Percentiles rank a stretch among this genome's conserved stretches.
These are phyloP conservation scores for Saguinus midas DNA, from an alignment of 2,113 vertebrate species.

Conservation along the genomic window DNA sequence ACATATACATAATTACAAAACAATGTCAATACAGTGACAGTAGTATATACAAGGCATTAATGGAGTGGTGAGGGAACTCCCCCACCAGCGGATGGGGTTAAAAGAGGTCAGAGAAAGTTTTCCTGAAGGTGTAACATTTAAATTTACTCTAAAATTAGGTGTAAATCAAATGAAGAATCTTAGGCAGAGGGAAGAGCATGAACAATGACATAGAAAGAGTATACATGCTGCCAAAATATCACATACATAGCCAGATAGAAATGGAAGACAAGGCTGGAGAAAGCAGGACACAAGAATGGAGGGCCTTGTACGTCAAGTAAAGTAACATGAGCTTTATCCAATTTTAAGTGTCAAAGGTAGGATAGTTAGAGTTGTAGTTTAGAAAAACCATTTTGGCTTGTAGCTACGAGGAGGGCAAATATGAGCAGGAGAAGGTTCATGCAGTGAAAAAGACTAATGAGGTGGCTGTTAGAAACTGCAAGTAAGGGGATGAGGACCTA, in stretches of 20 bases:
- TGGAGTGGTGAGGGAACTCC: background rate
- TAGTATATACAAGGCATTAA: background rate
- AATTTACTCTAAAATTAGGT: background rate
- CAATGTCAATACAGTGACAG: background rate
- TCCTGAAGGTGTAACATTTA: background rate
- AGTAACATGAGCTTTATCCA: background rate
- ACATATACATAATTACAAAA: background rate
- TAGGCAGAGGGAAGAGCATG: background rate
- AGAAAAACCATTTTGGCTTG: background rate
- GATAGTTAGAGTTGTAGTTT: background rate
- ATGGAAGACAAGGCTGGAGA: background rate
- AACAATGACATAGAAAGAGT: background rate
- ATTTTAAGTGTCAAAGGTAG: background rate
- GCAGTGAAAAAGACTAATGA: background rate
- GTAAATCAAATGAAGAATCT: background rate
- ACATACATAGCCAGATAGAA: background rate
- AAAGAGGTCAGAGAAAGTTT: background rate
- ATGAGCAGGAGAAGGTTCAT: background rate
- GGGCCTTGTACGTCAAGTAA: background rate
- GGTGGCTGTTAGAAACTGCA: background rate
- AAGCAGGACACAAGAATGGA: background rate
- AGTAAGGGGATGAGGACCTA: background rate
- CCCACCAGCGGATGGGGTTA: background rate
- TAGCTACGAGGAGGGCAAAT: background rate
- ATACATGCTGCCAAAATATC: background rate